Base-by-base conservation (phyloP, 2,113 vertebrate species). In the Drymodes brunneopygia region DNA sequence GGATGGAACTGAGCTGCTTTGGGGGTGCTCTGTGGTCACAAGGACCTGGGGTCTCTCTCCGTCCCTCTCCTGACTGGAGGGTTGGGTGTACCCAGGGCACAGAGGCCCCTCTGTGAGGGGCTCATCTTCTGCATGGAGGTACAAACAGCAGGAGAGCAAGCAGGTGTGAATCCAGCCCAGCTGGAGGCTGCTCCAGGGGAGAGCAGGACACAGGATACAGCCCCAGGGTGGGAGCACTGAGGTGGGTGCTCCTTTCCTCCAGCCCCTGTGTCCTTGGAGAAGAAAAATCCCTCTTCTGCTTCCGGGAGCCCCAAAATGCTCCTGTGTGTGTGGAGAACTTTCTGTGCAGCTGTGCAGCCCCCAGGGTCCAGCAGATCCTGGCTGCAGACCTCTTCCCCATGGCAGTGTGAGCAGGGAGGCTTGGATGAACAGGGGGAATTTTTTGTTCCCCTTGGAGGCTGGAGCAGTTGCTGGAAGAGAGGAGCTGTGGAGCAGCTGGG, bases 361-460 rank as follows among this genome's bases (percentile, higher is more conserved):
- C 28, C 22, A 29, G 51, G n/a, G 36, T 28, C 27, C 74, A 11
- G 45, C n/a, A 19, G 24, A 13, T 35, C 36, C 78, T 33, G 51
- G 4, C 44, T 54, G 18, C 62, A 36, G 6, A 2, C 36, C 22
- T 47, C 9, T 33, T 48, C 35, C 3, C 47, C 22, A 3, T 14
- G 79, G 15, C 4, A 1, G 33, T 29, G 14, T 15, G 9, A 78
- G 54, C 50, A n/a, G 60, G 29, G 25, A 48, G 64, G 9, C 45
- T n/a, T 33, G 60, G 45, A 10, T 38, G 28, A 57, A 36, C 1
- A 0, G 16, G 21, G 16, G 2, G 2, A 12, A 40, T 15, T 10
- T 71, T 45, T 31, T 33, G 7, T 65, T 67, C 62, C 51, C 23
- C 5, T 44, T n/a, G 50, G 13, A 35, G 65, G 64, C 3, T 1